Conservation (phyloP, 1,140 invertebrate species). For the Tenebrio molitor region DNA sequence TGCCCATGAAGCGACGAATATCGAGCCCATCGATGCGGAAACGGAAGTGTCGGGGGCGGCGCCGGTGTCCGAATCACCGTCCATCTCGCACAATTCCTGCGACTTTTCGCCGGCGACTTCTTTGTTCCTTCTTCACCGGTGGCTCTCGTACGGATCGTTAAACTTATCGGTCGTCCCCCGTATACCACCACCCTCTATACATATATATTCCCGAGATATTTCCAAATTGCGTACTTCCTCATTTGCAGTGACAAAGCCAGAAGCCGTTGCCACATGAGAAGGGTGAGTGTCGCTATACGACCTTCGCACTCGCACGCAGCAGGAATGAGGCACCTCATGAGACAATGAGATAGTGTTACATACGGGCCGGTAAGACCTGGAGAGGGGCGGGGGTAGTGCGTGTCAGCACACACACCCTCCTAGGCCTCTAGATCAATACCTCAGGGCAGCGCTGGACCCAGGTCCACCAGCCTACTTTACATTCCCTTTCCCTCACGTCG, state of each 20-base stretch:
- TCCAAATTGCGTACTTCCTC: slow-evolving; percentile 32
- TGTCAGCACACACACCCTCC: slow-evolving; percentile 64
- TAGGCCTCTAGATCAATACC: slow-evolving; percentile 66
- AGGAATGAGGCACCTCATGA: slow-evolving; percentile 42
- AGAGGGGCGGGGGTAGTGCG: slow-evolving; percentile 59
- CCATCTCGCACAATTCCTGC: too few relatives aligned
- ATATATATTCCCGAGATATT: slow-evolving; percentile 3
- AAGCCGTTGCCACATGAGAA: slow-evolving; percentile 15
- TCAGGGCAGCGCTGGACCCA: slow-evolving; percentile 66
- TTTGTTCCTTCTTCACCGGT: neutral
- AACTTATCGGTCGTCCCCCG: slow-evolving; percentile 9
- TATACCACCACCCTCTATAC: neutral
- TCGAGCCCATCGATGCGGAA: too few relatives aligned
- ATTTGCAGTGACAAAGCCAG: slow-evolving; percentile 36
- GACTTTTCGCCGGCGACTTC: neutral
- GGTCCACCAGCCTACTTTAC: slow-evolving; percentile 67
- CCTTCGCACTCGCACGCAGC: neutral
- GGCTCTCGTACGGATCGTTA: neutral
- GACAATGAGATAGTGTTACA: slow-evolving; percentile 63
- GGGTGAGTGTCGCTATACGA: neutral
- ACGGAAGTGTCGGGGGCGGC: too few relatives aligned
- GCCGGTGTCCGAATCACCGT: too few relatives aligned
- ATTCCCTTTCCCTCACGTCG: slow-evolving; percentile 59
- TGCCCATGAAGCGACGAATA: too few relatives aligned
- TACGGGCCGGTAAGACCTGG: slow-evolving; percentile 55